phyloP scores from a whole-genome alignment of 2,113 vertebrate genomes.

The Neotoma lepida region DNA sequence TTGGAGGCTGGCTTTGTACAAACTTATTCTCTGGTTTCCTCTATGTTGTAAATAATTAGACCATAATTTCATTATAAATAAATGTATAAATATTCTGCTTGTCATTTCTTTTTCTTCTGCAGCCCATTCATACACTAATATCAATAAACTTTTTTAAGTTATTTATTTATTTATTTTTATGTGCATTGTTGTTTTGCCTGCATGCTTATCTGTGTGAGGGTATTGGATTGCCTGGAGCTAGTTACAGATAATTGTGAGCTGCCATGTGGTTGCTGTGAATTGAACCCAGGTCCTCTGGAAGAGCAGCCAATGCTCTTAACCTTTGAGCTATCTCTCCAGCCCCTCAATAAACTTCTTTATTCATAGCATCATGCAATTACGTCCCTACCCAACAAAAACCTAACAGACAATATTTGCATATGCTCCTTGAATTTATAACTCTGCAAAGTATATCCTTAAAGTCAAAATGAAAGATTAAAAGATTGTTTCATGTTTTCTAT shows the following conservation, averaged over 20 bases:
- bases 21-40: slow-evolving; percentile 77
- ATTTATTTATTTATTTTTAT: background rate
- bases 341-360: background rate
- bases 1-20: slow-evolving; percentile 76
- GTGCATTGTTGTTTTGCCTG: background rate
- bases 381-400: background rate
- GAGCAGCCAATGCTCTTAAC: background rate
- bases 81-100: slow-evolving; percentile 83
- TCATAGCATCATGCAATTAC: background rate
- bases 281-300: background rate
- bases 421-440: background rate
- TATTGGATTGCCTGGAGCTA: background rate
- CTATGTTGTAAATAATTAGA: slow-evolving; percentile 86
- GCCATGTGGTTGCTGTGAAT: background rate
- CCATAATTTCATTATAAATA: slow-evolving; percentile 86
- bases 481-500: too few species aligned
- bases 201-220: background rate
- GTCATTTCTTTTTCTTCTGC: slow-evolving; percentile 5
- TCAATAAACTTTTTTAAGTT: background rate
- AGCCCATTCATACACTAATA: background rate
- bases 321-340: background rate
- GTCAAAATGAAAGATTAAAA: too few species aligned
- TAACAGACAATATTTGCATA: background rate
- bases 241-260: background rate
- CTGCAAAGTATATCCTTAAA: background rate